These are phyloP conservation scores for Metopia argyrocephala DNA, from an alignment of 2,888 invertebrate genomes.

Conservation along the genomic window DNA sequence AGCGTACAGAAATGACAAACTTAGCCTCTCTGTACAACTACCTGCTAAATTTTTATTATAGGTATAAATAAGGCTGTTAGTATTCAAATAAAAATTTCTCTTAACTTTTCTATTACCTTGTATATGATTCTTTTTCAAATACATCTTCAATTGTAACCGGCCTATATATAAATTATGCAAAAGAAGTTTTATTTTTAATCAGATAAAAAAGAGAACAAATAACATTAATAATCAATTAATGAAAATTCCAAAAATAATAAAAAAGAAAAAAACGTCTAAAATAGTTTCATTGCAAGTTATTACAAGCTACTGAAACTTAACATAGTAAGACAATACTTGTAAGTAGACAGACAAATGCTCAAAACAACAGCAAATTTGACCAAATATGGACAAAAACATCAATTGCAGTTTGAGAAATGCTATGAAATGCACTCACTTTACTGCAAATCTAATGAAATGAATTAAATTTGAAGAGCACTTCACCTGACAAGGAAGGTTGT, in stretches of 20 bases:
- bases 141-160: neutral
- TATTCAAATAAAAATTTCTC: neutral
- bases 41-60: too few relatives aligned
- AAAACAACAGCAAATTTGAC: conserved; percentile 1
- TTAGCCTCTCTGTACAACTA: too few relatives aligned
- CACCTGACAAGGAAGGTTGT: conserved; percentile 40
- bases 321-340: neutral
- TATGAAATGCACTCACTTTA: neutral
- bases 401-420: neutral
- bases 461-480: neutral
- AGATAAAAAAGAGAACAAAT: neutral
- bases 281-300: too few relatives aligned
- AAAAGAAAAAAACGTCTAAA: neutral
- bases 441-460: neutral
- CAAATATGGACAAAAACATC: conserved; percentile 46
- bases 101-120: neutral
- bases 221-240: conserved; percentile 49
- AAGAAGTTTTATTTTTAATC: conserved; percentile 21
- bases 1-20: too few relatives aligned
- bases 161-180: neutral
- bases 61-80: too few relatives aligned
- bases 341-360: conserved; percentile 13
- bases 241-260: conserved; percentile 10
- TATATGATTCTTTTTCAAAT: neutral
- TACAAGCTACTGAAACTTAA: neutral